Percentiles rank a stretch among this genome's conserved stretches.
phyloP scores from a whole-genome alignment of 2,113 vertebrate species.

The Barbus barbus region DNA sequence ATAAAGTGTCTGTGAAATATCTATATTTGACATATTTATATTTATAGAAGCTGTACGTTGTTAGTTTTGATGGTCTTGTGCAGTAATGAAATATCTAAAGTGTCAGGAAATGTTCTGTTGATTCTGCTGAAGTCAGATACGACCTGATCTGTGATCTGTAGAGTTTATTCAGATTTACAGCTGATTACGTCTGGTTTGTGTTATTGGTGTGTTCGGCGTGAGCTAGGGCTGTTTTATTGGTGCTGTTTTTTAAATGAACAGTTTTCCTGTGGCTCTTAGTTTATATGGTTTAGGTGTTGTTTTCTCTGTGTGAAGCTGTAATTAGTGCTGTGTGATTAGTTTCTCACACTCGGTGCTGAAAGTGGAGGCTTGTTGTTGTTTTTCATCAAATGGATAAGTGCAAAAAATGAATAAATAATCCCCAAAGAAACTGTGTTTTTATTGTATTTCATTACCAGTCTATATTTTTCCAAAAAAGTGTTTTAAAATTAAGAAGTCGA shows the following conservation, averaged over 20 bases:
- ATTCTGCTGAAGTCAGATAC: too few relatives aligned
- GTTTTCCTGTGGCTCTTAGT: background rate
- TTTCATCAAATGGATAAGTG: background rate
- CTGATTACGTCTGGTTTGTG: too few relatives aligned
- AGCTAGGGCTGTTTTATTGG: background rate
- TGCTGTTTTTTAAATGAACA: background rate
- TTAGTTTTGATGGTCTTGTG: too few relatives aligned
- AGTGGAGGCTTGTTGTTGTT: background rate
- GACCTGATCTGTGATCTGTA: background rate
- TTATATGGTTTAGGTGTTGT: too few relatives aligned
- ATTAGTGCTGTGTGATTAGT: background rate
- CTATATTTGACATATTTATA: background rate
- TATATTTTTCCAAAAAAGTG: too few relatives aligned
- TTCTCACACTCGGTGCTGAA: too few relatives aligned
- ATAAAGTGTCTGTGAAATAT: background rate
- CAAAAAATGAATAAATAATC: background rate
- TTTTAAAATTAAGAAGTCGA: too few relatives aligned
- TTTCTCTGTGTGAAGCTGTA: background rate
- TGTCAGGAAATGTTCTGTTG: too few relatives aligned
- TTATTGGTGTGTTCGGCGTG: constrained; percentile 27
- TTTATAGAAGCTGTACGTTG: background rate
- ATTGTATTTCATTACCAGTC: background rate
- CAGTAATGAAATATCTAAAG: too few relatives aligned
- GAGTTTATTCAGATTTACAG: background rate
- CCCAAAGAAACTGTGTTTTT: background rate